Base-by-base conservation (phyloP, 2,113 vertebrate genomes). In the Odocoileus hemionus region DNA sequence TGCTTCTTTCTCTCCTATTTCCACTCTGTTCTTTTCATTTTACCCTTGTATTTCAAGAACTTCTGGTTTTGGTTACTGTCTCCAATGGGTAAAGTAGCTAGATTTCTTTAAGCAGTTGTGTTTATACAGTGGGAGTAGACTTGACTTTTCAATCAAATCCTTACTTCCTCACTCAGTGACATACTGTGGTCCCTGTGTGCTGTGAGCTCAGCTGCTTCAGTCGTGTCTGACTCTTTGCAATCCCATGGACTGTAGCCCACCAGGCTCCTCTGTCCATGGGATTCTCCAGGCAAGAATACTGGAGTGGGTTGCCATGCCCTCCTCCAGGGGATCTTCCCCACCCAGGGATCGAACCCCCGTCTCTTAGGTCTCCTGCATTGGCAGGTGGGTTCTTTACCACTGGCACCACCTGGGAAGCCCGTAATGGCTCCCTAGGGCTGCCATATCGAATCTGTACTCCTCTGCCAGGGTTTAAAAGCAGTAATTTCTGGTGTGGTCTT, bases 131-230 rank as follows among this genome's bases (percentile, higher is more conserved):
- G 64, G 70, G 33, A 60, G 39, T 30, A 6, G 47, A 80, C 45
- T 85, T 96, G 30, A 83, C 61, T 92, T 93, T 94, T 91, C 80
- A 60, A n/a, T 74, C 58, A 39, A 80, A 95, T 39, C n/a, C 57
- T 86, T 96, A 19, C 28, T 87, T 87, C 39, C 45, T 92, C n/a
- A 21, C 39, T 92, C 76, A 80, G 1, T 45, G 82, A 52, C 15
- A 19, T 28, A 11, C 45, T 26, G 45, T 61, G 19, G n/a, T 39
- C n/a, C 19, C 67, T 36, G n/a, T 39, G 64, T 4, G 61, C 61
- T 17, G 7, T 64, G n/a, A 39, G n/a, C n/a, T 39, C 67, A 70
- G 10, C n/a, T 39, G n/a, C n/a, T 39, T 70, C 19, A 39, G 67
- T 23, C 10, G 1, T 70, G 10, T 70, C n/a, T 13, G 67, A 70